Evolutionary conservation across 2,888 invertebrate species (phyloP), one percentile per base, ranked within the genome.

Genomic region (Tricholauxania praeusta): DNA sequence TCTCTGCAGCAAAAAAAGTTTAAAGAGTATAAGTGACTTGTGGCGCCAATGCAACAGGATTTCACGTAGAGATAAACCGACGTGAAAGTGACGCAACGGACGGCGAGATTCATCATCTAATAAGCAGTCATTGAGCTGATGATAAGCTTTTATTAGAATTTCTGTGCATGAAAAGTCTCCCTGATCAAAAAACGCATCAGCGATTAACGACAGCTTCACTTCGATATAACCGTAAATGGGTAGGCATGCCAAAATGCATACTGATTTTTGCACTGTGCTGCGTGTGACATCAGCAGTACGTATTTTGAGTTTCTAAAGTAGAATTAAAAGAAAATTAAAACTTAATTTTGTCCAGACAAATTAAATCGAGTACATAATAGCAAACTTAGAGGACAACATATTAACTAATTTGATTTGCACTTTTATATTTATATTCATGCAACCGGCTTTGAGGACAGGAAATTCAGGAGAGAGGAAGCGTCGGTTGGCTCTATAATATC

Each of bases 221-320:
- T 97, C 96, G 74, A 97, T 93, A 72, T 97, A 93, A 0, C 99
- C 99, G 89, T 96, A 99, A 14, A 99, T 89, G 6, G 99, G 99
- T 77, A 94, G 89, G 73, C 92, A 92, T 82, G 97, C 96, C 72
- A 99, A 89, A 19, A 99, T 96, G 89, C 98, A 98, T 1, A 99
- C 98, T 82, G 97, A 96, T 87, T 99, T 99, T 89, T 99, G 99
- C 17, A 99, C 98, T 5, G 98, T 97, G 82, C 96, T 97, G 79
- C 99, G 90, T 0, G 99, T 99, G 84, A 99, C 96, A 84, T 99
- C 98, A 4, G 96, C 94, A 3, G 97, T 96, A 80, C 93, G 93
- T 84, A 96, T 95, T 82, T 94, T 92, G 53, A 99, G 90, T 91
- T 96, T 95, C 96, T 98, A 87, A 28, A 89, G 88, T 72, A 48